Evolutionary conservation across 2,888 invertebrate species (phyloP), one percentile per base, ranked within the genome.

Genomic region (Sphaeridia pumilis): DNA sequence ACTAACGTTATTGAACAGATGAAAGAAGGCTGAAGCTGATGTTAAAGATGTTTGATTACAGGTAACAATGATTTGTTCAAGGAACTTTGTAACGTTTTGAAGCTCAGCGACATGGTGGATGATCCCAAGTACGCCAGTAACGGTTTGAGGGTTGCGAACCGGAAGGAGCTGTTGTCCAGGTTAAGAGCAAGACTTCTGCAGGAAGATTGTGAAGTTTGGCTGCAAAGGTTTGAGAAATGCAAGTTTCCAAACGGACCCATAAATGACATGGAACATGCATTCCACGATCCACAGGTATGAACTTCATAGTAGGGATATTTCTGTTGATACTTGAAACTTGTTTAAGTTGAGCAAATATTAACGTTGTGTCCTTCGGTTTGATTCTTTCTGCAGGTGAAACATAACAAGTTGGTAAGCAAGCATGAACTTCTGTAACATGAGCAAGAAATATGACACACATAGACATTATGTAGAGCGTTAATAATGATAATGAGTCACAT

Each of bases 231-330:
- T 65, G 78, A 82, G 52, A 78, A 78, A 20, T 80, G 82, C 1
- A 74, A 82, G 1, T 88, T 93, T 69, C 90, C 95, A 0, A 84
- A 82, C 66, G 94, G 92, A 0, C 90, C 92, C 0, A 80, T 97
- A 3, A 95, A 97, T 72, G 81, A 76, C 38, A 80, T 95, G 71
- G 72, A 78, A 58, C 81, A 88, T 71, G 87, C 87, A 0, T 95
- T 95, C 70, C 76, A 80, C 47, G 90, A 95, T 74, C 82, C 83
- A 2, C 95, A 95, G 71, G 79, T 94, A 0, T 14, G 31, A 7
- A 43, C 58, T 26, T 43, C 20, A 35, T 25, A 41, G 17, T 26
- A 22, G 3, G 28, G 7, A 21, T 45, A 17, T 22, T 12, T 45
- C 3, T 36, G 4, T 35, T 14, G 21, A 20, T 7, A 20, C 24